These are phyloP conservation scores for Clarias macrocephalus DNA, from an alignment of 2,113 vertebrate genomes.

Conservation along the genomic window DNA sequence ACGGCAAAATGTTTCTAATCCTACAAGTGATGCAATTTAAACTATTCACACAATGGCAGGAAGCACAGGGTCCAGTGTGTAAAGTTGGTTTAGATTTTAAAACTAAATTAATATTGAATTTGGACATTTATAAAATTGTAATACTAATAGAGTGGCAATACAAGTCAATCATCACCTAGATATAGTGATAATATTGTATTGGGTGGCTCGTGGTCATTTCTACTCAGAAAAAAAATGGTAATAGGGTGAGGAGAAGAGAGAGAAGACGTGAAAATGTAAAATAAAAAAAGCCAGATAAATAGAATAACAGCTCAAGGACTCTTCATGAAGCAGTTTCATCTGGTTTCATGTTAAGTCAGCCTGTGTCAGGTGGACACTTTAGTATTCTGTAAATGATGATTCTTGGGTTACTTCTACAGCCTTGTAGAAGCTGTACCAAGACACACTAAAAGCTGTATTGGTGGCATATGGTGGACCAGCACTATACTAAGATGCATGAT, in stretches of 20 bases:
- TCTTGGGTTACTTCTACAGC: background rate
- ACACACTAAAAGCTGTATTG: background rate
- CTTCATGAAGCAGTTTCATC: slow-evolving; percentile 67
- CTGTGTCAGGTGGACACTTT: background rate
- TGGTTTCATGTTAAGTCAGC: slow-evolving; percentile 54
- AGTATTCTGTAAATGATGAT: background rate
- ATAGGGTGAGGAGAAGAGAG: background rate
- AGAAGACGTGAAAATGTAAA: no score
- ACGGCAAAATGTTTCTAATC: no score
- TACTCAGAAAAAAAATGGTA: background rate
- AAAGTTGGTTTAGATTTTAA: no score
- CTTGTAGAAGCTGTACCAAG: background rate
- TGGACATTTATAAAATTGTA: no score
- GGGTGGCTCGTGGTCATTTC: no score
- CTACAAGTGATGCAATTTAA: no score
- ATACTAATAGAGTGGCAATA: no score
- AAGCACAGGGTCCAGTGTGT: no score
- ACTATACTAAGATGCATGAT: background rate
- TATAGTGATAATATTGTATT: no score
- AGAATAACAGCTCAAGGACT: slow-evolving; percentile 51
- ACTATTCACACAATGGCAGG: no score
- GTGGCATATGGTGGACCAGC: background rate
- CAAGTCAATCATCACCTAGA: no score
- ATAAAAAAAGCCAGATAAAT: background rate
- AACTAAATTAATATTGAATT: no score